phyloP scores from a whole-genome alignment of 2,888 invertebrate genomes.

The Apeira syringaria region DNA sequence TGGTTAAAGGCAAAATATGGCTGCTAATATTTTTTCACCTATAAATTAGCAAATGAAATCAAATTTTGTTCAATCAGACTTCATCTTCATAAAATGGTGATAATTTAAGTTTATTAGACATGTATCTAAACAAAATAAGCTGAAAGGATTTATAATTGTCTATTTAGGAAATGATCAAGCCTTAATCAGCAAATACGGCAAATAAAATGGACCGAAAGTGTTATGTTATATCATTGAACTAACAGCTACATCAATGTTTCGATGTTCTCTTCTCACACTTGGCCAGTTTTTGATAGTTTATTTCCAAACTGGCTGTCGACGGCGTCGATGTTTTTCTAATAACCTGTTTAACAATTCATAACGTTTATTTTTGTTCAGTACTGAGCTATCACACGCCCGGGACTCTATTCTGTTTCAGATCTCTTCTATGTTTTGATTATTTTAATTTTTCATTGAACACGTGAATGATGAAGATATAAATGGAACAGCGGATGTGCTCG shows the following conservation, averaged over 20 bases:
- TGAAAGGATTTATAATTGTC: too few relatives aligned
- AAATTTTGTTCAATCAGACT: too few relatives aligned
- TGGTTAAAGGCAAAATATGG: too few relatives aligned
- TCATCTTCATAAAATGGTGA: too few relatives aligned
- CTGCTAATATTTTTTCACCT: too few relatives aligned
- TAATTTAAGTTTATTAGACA: too few relatives aligned
- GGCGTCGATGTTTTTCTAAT: slow-evolving; percentile 74
- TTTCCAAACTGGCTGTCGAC: slow-evolving; percentile 63
- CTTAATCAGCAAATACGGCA: too few relatives aligned
- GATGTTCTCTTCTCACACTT: slow-evolving; percentile 33
- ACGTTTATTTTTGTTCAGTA: slow-evolving; percentile 76
- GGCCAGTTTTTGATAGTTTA: slow-evolving; percentile 53
- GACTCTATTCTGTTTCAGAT: slow-evolving; percentile 78
- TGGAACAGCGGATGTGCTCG: slow-evolving; percentile 39
- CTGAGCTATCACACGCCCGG: slow-evolving; percentile 75
- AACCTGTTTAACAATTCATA: slow-evolving; percentile 78
- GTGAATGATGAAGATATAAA: slow-evolving; percentile 50
- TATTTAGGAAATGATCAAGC: too few relatives aligned
- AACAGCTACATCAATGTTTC: not conserved
- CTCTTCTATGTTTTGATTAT: slow-evolving; percentile 72
- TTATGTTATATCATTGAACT: too few relatives aligned
- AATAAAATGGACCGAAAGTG: too few relatives aligned
- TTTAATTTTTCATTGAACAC: slow-evolving; percentile 69
- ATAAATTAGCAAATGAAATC: too few relatives aligned
- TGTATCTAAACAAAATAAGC: too few relatives aligned